Base-by-base conservation (phyloP, 2,113 vertebrate species). In the Gasterosteus aculeatus region DNA sequence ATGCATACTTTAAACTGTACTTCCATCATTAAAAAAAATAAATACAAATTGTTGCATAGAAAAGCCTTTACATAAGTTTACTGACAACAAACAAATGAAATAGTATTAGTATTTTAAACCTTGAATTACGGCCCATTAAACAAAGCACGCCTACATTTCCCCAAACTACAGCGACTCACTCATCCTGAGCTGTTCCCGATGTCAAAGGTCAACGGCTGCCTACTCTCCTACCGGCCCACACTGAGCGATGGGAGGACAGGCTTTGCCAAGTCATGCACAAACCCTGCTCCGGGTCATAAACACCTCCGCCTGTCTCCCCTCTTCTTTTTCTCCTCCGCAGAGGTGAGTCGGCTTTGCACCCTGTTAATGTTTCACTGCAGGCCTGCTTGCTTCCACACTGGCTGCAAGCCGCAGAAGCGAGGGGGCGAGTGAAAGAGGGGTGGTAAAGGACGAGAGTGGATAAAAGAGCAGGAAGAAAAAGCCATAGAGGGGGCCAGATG, bases 401-500 rank as follows among this genome's bases (percentile, higher is more conserved):
- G 82, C 78, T 26, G 22, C 84, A 9, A 69, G 39, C 78, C 54
- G 70, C 67, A 88, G 85, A 90, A 89, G 84, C 89, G 84, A 91
- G 70, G 86, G 84, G 72, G 70, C 35, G 35, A 38, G 35, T 38
- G 35, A 38, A 7, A 90, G 84, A 86, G 78, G 82, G 87, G 89
- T 80, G 89, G 89, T 90, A 90, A 93, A 92, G 81, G 86, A 87
- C 80, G 80, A 84, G 86, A 86, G 79, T 87, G 89, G 88, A 90
- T 91, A 90, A 92, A 89, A 92, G 86, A 91, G 82, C 75, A 88
- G 89, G 73, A 88, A 91, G 90, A 92, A 89, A 91, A 90, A 92
- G 92, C 90, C 84, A 91, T 82, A 91, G 84, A 91, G 93, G 93
- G 92, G 95, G 95, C 95, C 97, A 99, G 97, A 99, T 98, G 97